Evolutionary conservation across 2,888 invertebrate genomes (phyloP).

Genomic region (Oscheius sp.): DNA sequence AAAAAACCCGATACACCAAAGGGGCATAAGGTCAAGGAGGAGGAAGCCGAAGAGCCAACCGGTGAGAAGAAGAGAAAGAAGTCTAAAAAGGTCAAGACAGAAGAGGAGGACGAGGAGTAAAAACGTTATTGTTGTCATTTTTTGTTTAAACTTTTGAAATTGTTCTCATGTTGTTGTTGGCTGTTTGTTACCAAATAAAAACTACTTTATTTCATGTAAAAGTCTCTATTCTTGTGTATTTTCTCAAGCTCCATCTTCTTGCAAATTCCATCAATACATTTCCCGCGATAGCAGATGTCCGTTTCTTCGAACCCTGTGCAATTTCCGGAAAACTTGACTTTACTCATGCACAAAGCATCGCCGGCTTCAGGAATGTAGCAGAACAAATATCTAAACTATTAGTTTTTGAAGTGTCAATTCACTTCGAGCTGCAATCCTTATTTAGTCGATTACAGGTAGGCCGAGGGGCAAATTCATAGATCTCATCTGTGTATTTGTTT

Average conservation of each 20-base stretch:
- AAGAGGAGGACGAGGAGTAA: slow-evolving; percentile 39
- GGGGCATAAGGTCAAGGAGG: slow-evolving; percentile 48
- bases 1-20: slow-evolving; percentile 36
- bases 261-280: slow-evolving; percentile 50
- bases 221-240: neutral
- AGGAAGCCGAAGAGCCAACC: neutral
- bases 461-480: slow-evolving; percentile 61
- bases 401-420: neutral
- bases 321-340: slow-evolving; percentile 60
- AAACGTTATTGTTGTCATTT: slow-evolving; percentile 1
- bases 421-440: slow-evolving; percentile 51
- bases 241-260: neutral
- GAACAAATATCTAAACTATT: slow-evolving; percentile 58
- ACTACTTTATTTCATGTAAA: slow-evolving; percentile 20
- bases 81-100: slow-evolving; percentile 46
- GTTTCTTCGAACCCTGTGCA: slow-evolving; percentile 63
- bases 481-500: slow-evolving; percentile 61
- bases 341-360: slow-evolving; percentile 56
- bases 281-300: slow-evolving; percentile 59
- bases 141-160: slow-evolving; percentile 18
- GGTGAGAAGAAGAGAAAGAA: slow-evolving; percentile 43
- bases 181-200: neutral
- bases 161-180: slow-evolving; percentile 26
- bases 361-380: slow-evolving; percentile 53
- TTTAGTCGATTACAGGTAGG: slow-evolving; percentile 45